Evolutionary conservation across 2,113 vertebrate genomes (phyloP).

Genomic region (Crotalus tigris): DNA sequence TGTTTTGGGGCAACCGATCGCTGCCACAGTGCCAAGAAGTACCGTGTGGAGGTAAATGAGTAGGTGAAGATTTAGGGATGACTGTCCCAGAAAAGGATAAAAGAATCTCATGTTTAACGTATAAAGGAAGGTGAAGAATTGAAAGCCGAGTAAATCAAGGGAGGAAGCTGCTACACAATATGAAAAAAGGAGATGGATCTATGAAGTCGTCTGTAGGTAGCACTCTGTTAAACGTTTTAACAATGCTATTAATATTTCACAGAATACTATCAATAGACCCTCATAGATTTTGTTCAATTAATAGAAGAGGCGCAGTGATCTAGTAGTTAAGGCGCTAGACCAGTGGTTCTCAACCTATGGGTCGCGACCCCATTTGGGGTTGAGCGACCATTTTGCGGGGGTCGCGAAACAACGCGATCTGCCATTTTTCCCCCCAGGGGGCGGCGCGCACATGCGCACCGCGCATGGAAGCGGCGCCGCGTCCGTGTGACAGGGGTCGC

Average conservation of each 20-base stretch:
- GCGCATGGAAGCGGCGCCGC: too few species aligned
- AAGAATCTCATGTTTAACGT: not conserved
- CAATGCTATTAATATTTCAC: not conserved
- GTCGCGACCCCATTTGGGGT: too few species aligned
- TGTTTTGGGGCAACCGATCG: conserved; percentile 94
- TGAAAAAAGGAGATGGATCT: not conserved
- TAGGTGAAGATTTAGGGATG: not conserved
- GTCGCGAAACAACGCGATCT: too few species aligned
- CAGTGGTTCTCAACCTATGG: too few species aligned
- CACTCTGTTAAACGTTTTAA: not conserved
- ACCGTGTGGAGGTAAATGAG: conserved; percentile 76
- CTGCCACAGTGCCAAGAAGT: conserved; percentile 80
- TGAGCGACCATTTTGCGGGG: too few species aligned
- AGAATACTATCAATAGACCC: not conserved
- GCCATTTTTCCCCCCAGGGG: too few species aligned
- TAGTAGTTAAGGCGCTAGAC: not conserved
- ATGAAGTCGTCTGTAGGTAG: not conserved
- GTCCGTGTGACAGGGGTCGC: too few species aligned
- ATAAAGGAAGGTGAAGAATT: not conserved
- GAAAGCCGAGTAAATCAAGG: not conserved
- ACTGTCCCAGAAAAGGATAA: not conserved
- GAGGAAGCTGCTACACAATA: not conserved
- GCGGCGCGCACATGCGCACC: too few species aligned
- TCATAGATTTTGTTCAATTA: not conserved
- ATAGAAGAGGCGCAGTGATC: not conserved